Evolutionary conservation across 2,113 vertebrate genomes (phyloP).

Genomic region (Siniperca chuatsi): DNA sequence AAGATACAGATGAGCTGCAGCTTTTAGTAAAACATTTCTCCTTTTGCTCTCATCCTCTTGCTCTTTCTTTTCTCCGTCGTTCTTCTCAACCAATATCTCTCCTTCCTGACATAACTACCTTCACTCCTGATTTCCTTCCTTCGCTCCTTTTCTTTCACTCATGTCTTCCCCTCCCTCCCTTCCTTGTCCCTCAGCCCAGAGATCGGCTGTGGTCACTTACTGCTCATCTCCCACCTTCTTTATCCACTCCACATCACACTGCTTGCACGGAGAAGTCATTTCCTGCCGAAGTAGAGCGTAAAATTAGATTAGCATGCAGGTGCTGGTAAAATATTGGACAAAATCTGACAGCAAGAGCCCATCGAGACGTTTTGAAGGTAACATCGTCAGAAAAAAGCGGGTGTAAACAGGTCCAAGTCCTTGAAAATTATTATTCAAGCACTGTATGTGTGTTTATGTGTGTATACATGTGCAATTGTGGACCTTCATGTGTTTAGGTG

Average conservation of each 20-base stretch:
- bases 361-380: conserved; percentile 18
- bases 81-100: background rate
- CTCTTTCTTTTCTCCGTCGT: background rate
- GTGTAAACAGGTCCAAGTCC: background rate
- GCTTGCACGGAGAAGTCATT: conserved; percentile 90
- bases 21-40: conserved; percentile 8
- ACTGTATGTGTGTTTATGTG: background rate
- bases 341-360: conserved; percentile 56
- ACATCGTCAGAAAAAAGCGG: background rate
- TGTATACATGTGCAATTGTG: background rate
- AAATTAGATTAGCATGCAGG: conserved; percentile 78
- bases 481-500: background rate
- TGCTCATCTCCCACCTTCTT: conserved; percentile 98
- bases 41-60: background rate
- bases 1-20: conserved; percentile 6
- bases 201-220: conserved; percentile 86
- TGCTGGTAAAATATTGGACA: conserved; percentile 50
- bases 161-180: background rate
- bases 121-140: conserved; percentile 7
- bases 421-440: background rate
- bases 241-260: conserved; percentile 97
- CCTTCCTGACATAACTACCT: background rate
- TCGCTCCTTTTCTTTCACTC: background rate
- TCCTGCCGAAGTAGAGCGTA: conserved; percentile 86
- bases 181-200: background rate